Base-by-base conservation (phyloP, 2,888 invertebrate genomes). In the Caenorhabditis sp. region DNA sequence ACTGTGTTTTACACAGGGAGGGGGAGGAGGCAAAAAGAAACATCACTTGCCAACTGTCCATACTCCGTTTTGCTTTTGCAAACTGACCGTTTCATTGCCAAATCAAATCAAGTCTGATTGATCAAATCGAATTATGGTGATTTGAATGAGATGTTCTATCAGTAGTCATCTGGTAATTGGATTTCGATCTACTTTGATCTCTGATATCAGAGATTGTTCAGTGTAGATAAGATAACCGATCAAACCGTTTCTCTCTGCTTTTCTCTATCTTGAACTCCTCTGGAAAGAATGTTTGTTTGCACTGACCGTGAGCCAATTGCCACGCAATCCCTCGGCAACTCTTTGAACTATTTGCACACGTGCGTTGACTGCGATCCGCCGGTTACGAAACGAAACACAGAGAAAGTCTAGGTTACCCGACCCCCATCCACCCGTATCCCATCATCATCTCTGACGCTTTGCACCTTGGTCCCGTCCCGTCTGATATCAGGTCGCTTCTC, bases 341-440 rank as follows among this genome's bases (percentile, higher is more conserved):
- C 61, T 67, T 60, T 67, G 61, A 76, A 76, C 76, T 76, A 61
- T 76, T 76, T 76, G 76, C 67, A 76, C 76, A 76, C 76, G 76
- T 67, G 67, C 76, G 61, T 60, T 13, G 40, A n/a, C 40, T 6
- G 40, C 13, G n/a, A n/a, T n/a, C n/a, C n/a, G 6, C 13, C 40
- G 40, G 40, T 40, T 40, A 40, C 40, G 40, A 40, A 40, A 40
- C 11, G 2, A 2, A 40, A n/a, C n/a, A n/a, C n/a, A n/a, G n/a
- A n/a, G n/a, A 62, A 56, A 15, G 28, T 56, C 65, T 58, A 37
- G 22, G 53, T n/a, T n/a, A n/a, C n/a, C n/a, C n/a, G n/a, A n/a
- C n/a, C n/a, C n/a, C n/a, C n/a, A n/a, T n/a, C n/a, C n/a, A n/a
- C n/a, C n/a, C n/a, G n/a, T n/a, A n/a, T n/a, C n/a, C 20, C 53